A percentile compares a stretch with the other conserved stretches of the same genome.
Evolutionary conservation across 2,113 vertebrate species (phyloP).

Genomic region (Madoqua kirkii): DNA sequence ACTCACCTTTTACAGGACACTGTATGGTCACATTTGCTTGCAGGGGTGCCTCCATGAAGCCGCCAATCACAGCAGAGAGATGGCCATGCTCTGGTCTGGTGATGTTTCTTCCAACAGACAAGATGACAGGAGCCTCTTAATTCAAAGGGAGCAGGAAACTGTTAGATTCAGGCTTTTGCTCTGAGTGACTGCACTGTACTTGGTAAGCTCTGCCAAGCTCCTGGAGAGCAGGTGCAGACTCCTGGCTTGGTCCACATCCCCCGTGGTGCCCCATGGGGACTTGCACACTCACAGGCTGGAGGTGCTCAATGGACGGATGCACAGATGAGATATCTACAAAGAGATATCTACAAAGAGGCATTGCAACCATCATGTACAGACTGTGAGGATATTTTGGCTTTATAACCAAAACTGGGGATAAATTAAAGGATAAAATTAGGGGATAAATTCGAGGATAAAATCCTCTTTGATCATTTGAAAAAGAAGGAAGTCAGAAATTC

Average conservation of each 20-base stretch:
- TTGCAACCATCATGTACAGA: background rate
- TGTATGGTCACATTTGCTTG: constrained; percentile 83
- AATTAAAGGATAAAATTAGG: background rate
- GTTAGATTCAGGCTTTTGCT: background rate
- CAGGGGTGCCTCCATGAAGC: constrained; percentile 72
- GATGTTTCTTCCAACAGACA: constrained; percentile 77
- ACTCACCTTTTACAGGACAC: constrained; percentile 88
- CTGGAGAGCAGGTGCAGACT: background rate
- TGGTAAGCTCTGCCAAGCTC: background rate
- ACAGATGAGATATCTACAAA: background rate
- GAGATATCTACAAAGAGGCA: background rate
- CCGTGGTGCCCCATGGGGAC: fast-evolving
- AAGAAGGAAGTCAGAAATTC: background rate
- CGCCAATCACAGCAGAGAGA: constrained; percentile 81
- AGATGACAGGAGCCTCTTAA: constrained; percentile 86
- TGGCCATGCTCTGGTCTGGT: constrained; percentile 74
- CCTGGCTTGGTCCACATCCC: background rate
- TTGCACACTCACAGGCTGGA: background rate
- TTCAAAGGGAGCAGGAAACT: constrained; percentile 57
- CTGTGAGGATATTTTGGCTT: background rate
- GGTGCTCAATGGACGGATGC: background rate
- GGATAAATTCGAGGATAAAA: background rate
- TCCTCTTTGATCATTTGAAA: background rate
- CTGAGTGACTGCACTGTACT: background rate
- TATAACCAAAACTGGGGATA: background rate